A percentile compares a stretch with the other conserved stretches of the same genome.
Evolutionary conservation across 2,888 invertebrate species (phyloP).

Genomic region (Gasteruption jaculator): DNA sequence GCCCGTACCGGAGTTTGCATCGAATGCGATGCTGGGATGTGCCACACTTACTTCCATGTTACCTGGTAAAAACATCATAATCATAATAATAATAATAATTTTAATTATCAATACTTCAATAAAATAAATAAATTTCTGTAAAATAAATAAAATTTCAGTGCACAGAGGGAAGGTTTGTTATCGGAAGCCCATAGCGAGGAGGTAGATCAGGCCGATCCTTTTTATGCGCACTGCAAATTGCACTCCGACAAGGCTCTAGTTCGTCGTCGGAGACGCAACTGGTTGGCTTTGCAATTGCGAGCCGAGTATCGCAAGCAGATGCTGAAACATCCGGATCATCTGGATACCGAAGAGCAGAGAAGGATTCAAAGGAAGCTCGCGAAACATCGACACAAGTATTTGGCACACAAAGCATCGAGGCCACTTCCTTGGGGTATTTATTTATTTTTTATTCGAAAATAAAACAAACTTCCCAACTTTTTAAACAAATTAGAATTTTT

Average conservation of each 20-base stretch:
- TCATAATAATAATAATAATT: too few relatives aligned
- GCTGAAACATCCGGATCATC: constrained; percentile 60
- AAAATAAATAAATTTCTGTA: neutral
- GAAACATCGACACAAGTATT: constrained; percentile 81
- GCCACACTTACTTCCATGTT: constrained; percentile 95
- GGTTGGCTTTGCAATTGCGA: constrained; percentile 80
- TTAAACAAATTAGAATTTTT: neutral
- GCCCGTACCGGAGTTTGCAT: constrained; percentile 93
- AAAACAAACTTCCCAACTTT: neutral
- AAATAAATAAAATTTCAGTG: constrained; percentile 57
- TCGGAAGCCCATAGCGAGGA: constrained; percentile 91
- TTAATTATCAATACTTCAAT: neutral
- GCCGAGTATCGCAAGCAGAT: constrained; percentile 63
- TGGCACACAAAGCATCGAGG: constrained; percentile 67
- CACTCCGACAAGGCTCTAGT: constrained; percentile 90
- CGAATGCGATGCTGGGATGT: constrained; percentile 97
- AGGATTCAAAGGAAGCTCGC: constrained; percentile 77
- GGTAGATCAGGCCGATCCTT: constrained; percentile 91
- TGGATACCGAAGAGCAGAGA: constrained; percentile 65
- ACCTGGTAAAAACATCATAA: constrained; percentile 70
- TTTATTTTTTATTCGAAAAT: neutral
- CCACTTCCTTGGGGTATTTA: constrained; percentile 78
- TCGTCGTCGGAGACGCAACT: constrained; percentile 75
- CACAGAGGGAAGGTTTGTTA: constrained; percentile 86
- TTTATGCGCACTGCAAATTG: constrained; percentile 92